Base-by-base conservation (phyloP, 2,797 vertebrate genomes). In the Rachycentron canadum region DNA sequence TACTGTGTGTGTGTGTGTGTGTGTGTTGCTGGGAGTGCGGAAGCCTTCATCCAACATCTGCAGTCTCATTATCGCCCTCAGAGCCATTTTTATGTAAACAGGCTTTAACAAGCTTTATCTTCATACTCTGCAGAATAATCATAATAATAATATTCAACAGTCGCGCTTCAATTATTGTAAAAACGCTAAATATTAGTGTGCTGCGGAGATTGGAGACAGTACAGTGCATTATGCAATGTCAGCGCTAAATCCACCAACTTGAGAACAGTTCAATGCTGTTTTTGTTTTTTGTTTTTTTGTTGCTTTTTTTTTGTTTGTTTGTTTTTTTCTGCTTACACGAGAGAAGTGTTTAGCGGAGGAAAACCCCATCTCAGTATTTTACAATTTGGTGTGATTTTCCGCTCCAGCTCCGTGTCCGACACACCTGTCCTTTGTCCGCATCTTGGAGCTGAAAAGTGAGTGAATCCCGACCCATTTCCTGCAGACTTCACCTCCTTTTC, bases 51-150 rank as follows among this genome's bases (percentile, higher is more conserved):
- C 60, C 70, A 72, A 84, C 41, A 82, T 85, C 91, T 86, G 89
- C 91, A 91, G 87, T 79, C 71, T 88, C 89, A 89, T 90, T 89
- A 87, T 82, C 79, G 43, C 76, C 81, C 58, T 41, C 78, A 49
- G 67, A 69, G 76, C 63, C 76, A 63, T 79, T 66, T n/a, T 81
- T 49, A 47, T 16, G 28, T 36, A 32, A 67, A 60, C 17, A 40
- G n/a, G n/a, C 61, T 19, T 25, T 32, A 41, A n/a, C 21, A 12
- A 10, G 36, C 58, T 63, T 34, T 25, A 52, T 19, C 28, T 49
- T 30, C 43, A 32, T 69, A 21, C 23, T 30, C 45, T 12, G 4
- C 11, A 45, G 4, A 56, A 21, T 17, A 28, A 69, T 34, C 0
- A 16, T 41, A 25, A 38, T 10, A 3, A 25, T 52, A 21, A 25